Conservation (phyloP, 2,797 vertebrate genomes). For the Aulostomus chinensis region DNA sequence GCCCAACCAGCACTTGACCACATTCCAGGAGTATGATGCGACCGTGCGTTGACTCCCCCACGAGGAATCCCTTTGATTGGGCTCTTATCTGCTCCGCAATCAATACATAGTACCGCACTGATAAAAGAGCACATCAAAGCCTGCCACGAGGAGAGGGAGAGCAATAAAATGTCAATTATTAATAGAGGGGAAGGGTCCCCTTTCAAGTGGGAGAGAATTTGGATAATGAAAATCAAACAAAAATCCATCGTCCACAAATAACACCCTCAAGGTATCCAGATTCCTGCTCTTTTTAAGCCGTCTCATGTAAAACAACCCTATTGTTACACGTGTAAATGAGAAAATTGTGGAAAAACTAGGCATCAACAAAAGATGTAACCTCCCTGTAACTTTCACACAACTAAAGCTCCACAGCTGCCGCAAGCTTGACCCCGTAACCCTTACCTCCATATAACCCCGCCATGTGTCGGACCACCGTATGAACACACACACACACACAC, state of each 20-base stretch:
- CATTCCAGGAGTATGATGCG: constrained; percentile 80
- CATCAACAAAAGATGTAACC: constrained; percentile 25
- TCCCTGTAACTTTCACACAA: constrained; percentile 32
- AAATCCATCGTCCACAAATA: constrained; percentile 52
- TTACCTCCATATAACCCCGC: constrained; percentile 62
- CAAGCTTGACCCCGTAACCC: constrained; percentile 50
- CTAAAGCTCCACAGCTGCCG: constrained; percentile 39
- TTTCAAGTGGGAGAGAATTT: constrained; percentile 72
- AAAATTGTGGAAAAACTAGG: constrained; percentile 16
- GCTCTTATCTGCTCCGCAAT: constrained; percentile 72
- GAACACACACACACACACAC: constrained; percentile 34
- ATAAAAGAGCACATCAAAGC: constrained; percentile 81
- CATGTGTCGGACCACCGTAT: constrained; percentile 56
- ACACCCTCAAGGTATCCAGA: constrained; percentile 58
- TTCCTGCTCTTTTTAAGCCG: not conserved
- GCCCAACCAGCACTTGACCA: constrained; percentile 40
- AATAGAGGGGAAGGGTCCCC: constrained; percentile 76
- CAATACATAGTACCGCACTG: constrained; percentile 66
- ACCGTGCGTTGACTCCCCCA: constrained; percentile 66
- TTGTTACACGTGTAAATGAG: not conserved
- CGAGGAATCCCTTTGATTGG: constrained; percentile 79
- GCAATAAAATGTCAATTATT: constrained; percentile 78
- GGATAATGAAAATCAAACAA: constrained; percentile 77
- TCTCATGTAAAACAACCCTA: constrained; percentile 10
- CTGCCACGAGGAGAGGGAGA: constrained; percentile 54